These are phyloP conservation scores for Leuciscus waleckii DNA, from an alignment of 2,797 vertebrate genomes.

Conservation along the genomic window DNA sequence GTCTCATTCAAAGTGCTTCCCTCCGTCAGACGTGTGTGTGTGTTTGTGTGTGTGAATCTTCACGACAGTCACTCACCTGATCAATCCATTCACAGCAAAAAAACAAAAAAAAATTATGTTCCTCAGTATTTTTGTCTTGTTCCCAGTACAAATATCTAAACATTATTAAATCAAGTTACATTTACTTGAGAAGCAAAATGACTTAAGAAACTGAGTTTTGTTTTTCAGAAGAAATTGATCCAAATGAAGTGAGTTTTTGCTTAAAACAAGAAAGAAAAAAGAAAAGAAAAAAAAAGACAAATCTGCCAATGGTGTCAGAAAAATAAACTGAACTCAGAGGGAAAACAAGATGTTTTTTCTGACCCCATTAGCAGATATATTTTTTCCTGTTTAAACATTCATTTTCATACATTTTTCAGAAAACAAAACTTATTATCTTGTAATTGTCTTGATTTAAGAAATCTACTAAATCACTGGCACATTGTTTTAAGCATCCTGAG, in stretches of 20 bases:
- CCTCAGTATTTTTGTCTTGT: background rate
- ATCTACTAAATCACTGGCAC: too few relatives aligned
- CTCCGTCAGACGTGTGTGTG: constrained; percentile 65
- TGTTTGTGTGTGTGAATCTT: constrained; percentile 46
- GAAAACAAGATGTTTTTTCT: background rate
- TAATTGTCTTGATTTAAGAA: too few relatives aligned
- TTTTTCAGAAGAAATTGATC: background rate
- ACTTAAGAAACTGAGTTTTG: background rate
- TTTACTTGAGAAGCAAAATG: too few relatives aligned
- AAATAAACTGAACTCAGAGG: background rate
- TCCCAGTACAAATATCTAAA: background rate
- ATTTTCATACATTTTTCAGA: background rate
- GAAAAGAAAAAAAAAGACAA: too few relatives aligned
- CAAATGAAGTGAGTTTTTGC: background rate
- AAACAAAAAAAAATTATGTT: background rate
- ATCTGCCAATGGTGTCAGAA: background rate
- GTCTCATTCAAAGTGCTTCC: constrained; percentile 79
- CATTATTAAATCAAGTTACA: background rate
- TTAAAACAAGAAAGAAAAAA: background rate
- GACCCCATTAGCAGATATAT: background rate
- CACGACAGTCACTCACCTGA: background rate
- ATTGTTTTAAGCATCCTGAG: background rate
- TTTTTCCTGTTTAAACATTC: too few relatives aligned
- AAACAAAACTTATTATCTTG: too few relatives aligned
- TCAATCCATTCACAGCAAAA: background rate